These are phyloP conservation scores for Electrona antarctica DNA, from an alignment of 2,113 vertebrate species.

Conservation along the genomic window DNA sequence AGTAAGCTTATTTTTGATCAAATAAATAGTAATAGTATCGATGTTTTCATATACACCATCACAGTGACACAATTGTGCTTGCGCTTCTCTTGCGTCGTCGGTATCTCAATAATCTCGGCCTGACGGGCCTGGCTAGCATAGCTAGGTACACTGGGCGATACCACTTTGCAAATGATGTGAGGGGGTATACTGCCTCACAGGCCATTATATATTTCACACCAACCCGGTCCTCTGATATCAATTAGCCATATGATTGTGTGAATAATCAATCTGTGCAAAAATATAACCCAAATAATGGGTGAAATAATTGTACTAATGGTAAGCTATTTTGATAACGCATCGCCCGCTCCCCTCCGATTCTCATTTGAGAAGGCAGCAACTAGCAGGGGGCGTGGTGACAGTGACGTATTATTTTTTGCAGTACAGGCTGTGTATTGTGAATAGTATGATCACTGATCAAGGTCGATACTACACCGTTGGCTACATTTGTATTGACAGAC, in stretches of 20 bases:
- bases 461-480: too few species aligned
- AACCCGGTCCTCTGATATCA: rapidly evolving
- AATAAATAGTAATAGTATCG: slow-evolving; percentile 1
- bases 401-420: slow-evolving; percentile 58
- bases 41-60: slow-evolving; percentile 25
- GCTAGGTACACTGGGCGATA: slow-evolving; percentile 54
- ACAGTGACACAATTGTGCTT: background rate
- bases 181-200: background rate
- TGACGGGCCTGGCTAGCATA: slow-evolving; percentile 15
- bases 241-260: background rate
- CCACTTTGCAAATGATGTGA: slow-evolving; percentile 21
- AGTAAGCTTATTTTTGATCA: background rate
- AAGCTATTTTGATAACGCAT: too few species aligned
- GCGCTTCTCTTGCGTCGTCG: slow-evolving; percentile 13
- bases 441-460: too few species aligned
- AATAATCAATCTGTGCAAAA: background rate
- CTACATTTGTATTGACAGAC: too few species aligned
- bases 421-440: background rate
- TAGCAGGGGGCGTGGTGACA: slow-evolving; percentile 20
- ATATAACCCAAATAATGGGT: background rate
- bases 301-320: background rate
- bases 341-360: background rate
- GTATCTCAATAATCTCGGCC: slow-evolving; percentile 28
- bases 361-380: background rate
- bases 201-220: background rate